A percentile compares a stretch with the other conserved stretches of the same genome.
Evolutionary conservation across 2,113 vertebrate species (phyloP).

Genomic region (Leiothrix lutea): DNA sequence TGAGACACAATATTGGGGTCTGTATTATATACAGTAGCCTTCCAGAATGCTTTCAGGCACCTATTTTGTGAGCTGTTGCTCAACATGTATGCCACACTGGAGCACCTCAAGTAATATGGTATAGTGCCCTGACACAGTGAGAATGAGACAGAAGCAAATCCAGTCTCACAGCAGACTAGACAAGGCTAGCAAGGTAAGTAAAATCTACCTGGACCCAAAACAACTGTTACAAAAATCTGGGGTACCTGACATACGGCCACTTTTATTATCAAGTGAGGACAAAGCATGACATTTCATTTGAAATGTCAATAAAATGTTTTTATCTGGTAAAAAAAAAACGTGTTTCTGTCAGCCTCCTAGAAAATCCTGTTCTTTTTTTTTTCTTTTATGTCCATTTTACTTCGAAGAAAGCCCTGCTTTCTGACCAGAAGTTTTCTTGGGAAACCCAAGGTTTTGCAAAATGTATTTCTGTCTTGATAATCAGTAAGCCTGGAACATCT

Average conservation of each 20-base stretch:
- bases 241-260: not conserved
- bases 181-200: not conserved
- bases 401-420: not conserved
- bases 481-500: not conserved
- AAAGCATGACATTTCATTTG: not conserved
- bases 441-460: not conserved
- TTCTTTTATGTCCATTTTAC: not conserved
- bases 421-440: not conserved
- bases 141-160: not conserved
- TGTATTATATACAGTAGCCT: constrained; percentile 7
- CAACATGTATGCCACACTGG: not conserved
- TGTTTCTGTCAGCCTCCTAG: not conserved
- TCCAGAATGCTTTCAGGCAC: constrained; percentile 35
- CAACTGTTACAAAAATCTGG: not conserved
- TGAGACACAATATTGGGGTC: not conserved
- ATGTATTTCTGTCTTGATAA: not conserved
- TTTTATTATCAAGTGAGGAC: not conserved
- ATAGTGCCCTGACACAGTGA: not conserved
- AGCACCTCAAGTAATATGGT: not conserved
- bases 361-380: not conserved
- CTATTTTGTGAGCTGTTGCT: constrained; percentile 37
- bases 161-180: not conserved
- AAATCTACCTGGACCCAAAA: not conserved
- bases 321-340: not conserved
- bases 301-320: not conserved